Percentiles rank a stretch among this genome's conserved stretches.
Conservation (phyloP, 1,140 invertebrate species). For the Lethrus apterus region DNA sequence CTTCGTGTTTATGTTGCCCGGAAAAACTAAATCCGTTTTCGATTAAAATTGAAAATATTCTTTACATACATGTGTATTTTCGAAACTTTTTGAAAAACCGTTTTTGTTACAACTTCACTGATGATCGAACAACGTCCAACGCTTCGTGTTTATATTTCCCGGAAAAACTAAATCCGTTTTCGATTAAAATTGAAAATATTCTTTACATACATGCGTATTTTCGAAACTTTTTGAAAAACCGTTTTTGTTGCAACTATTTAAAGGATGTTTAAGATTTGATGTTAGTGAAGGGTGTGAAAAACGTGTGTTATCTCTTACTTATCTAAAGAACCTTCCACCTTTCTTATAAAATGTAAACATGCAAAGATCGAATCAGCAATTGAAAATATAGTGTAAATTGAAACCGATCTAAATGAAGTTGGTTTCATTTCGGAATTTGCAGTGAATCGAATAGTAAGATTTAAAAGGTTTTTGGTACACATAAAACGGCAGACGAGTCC, state of each 20-base stretch:
- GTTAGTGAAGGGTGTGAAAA: background rate
- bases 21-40: too few relatives aligned
- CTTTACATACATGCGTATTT: background rate
- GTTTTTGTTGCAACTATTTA: too few relatives aligned
- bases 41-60: too few relatives aligned
- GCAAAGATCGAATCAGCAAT: slow-evolving; percentile 11
- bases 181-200: too few relatives aligned
- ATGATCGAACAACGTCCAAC: too few relatives aligned
- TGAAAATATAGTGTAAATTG: slow-evolving; percentile 10
- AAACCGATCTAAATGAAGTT: slow-evolving; percentile 10
- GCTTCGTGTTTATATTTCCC: too few relatives aligned
- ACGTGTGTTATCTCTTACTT: slow-evolving; percentile 5
- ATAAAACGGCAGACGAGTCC: slow-evolving; percentile 12
- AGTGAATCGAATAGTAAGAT: slow-evolving; percentile 16
- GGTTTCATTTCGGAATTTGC: slow-evolving; percentile 5
- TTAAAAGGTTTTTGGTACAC: slow-evolving; percentile 13
- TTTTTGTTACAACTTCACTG: too few relatives aligned
- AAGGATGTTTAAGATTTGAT: too few relatives aligned
- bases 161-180: too few relatives aligned
- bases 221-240: background rate
- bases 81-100: background rate
- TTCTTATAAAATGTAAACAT: slow-evolving; percentile 11
- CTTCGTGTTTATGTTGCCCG: too few relatives aligned
- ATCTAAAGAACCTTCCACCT: slow-evolving; percentile 5
- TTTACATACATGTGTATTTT: background rate